Evolutionary conservation across 1,140 invertebrate genomes (phyloP), one percentile per base, ranked within the genome.

Genomic region (Oreohelix idahoensis): DNA sequence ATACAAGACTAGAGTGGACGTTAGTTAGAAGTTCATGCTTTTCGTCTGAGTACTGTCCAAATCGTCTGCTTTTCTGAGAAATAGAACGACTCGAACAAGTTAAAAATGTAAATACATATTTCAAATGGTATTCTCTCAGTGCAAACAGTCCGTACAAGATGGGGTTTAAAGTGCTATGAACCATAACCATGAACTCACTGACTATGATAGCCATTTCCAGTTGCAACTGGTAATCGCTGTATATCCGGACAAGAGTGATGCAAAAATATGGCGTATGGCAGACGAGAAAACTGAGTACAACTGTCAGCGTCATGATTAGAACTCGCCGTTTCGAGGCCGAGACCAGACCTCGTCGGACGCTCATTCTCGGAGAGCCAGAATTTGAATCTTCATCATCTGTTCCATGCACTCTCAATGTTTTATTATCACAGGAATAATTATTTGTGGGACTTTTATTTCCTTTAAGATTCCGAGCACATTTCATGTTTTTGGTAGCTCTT

Each of bases 181-280:
- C 86, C 85, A 93, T 88, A 32, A 93, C 92, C 49, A 93, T 87
- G 39, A 90, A 93, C 78, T 93, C 91, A 0, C 90, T 90, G 0
- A 93, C 85, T 0, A 88, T 84, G 20, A 93, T 84, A 26, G 86
- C 84, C 38, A 87, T 84, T 5, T 91, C 89, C 29, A 93, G 86
- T 49, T 90, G 86, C n/a, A 91, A 85, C 49, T 84, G 84, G 86
- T 94, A 93, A 85, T 93, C 87, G 63, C 90, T 92, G 86, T 93
- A 93, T 58, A 94, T 92, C 42, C 91, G 84, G 51, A 94, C 87
- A 10, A 91, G 79, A 32, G 87, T 89, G 13, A 91, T 84, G 2
- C 87, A 85, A 51, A 93, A 93, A 82, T 94, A 94, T 0, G 93
- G 93, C 17, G 91, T 92, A 86, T 93, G 91, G 85, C 93, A 93